Base-by-base conservation (phyloP, 2,113 vertebrate genomes). In the Otolemur garnettii region DNA sequence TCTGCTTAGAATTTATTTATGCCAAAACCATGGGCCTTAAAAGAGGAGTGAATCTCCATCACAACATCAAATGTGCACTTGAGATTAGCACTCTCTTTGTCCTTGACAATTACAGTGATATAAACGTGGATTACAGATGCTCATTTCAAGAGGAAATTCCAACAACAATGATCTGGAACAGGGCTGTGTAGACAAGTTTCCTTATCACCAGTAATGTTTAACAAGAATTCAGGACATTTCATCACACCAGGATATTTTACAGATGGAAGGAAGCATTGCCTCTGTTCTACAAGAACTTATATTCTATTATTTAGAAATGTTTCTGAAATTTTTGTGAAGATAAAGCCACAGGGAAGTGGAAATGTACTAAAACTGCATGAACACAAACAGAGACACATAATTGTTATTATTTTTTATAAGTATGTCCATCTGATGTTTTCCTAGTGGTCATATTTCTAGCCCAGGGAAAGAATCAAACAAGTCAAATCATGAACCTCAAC, bases 241-340 rank as follows among this genome's bases (percentile, higher is more conserved):
- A 79, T 95, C 90, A 79, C 35, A 95, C 79, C 84, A 93, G 77
- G 64, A 92, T 83, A 93, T 90, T 90, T 97, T 79, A 78, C 55
- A 96, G 90, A 95, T 90, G 78, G 93, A 93, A 94, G 28, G 71
- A 93, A 92, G 60, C 21, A 30, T 38, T 86, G 80, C 30, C 57
- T 94, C 77, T 94, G 77, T 64, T 92, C 86, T 95, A 72, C 12
- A 62, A 81, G 53, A 86, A 30, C 55, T 82, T 97, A 77, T 97
- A 84, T 95, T 97, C 95, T 98, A 97, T 97, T 95, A 97, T 97
- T 97, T 93, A 96, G 87, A 91, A 93, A 83, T 55, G 35, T 95
- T 87, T 94, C 94, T 95, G 80, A 97, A 93, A 86, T 96, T 90
- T 97, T 89, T 94, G 90, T 95, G 75, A 92, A 94, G 79, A 90